Evolutionary conservation across 2,888 invertebrate species (phyloP), one percentile per base, ranked within the genome.

Genomic region (Plebejus argus): DNA sequence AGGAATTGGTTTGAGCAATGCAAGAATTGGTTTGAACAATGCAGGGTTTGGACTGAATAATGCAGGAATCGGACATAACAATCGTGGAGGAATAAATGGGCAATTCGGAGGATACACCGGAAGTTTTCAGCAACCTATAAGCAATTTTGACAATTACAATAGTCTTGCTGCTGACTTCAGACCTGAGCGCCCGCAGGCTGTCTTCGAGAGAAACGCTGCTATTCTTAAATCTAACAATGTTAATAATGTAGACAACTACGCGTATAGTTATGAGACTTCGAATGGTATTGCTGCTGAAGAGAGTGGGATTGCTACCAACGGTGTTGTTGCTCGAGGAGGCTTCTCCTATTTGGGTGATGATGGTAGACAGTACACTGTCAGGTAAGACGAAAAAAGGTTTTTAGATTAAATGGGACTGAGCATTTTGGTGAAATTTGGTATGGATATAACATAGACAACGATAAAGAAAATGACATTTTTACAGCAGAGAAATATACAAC

Each of bases 331-430:
- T 81, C 90, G 92, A 80, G 93, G 94, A 56, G 90, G 90, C 1
- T 93, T 85, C 78, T 88, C 92, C 8, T 94, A 93, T 82, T 90
- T 90, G 81, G 93, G 93, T 76, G 93, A 93, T 82, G 93, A 94
- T 84, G 93, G 93, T 70, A 85, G 89, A 78, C 87, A 91, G 70
- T 93, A 93, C 83, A 90, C 88, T 77, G 82, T 93, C 74, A 91
- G 89, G 93, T 92, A 81, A 85, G 78, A 20, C 0, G 4, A 66
- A 15, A 15, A 18, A 20, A 8, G 10, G 10, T 39, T 39, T 8
- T 10, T 6, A 8, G 7, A 35, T 35, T 6, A 7, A 35, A 35
- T 39, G 10, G 1, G 10, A 0, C 10, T 1, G 8, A 0, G 39
- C 1, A 39, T 1, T 39, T 39, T 10, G 10, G 2, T 39, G 10